A percentile compares a stretch with the other conserved stretches of the same genome.
These are phyloP conservation scores for Oryzias curvinotus DNA, from an alignment of 2,113 vertebrate genomes.

Conservation along the genomic window DNA sequence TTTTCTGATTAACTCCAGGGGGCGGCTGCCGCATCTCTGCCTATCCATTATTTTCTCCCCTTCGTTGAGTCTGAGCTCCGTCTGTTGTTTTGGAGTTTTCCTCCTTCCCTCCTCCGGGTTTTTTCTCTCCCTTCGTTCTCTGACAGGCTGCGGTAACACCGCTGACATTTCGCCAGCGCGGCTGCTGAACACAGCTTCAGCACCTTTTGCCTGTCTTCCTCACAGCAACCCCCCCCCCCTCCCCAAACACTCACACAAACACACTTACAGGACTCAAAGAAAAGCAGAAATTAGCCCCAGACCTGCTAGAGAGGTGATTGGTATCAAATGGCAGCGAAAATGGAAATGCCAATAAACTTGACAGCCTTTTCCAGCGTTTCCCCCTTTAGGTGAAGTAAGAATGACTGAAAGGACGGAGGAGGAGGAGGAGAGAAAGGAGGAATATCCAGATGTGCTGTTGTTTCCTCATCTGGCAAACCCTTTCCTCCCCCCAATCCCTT, in stretches of 20 bases:
- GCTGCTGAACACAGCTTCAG: constrained; percentile 60
- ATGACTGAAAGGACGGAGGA: constrained; percentile 75
- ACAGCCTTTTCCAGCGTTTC: constrained; percentile 67
- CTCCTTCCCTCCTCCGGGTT: background rate
- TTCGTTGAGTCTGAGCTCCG: constrained; percentile 9
- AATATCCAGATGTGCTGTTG: constrained; percentile 8
- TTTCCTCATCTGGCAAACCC: constrained; percentile 12
- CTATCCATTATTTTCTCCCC: constrained; percentile 27
- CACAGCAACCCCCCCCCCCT: background rate
- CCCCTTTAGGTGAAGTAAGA: constrained; percentile 60
- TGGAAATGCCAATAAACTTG: constrained; percentile 88
- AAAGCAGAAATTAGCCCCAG: constrained; percentile 78
- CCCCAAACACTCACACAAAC: constrained; percentile 5
- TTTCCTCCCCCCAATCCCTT: background rate
- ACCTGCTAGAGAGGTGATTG: constrained; percentile 80
- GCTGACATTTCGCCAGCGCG: constrained; percentile 67
- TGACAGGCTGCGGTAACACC: constrained; percentile 39
- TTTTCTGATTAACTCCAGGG: constrained; percentile 81
- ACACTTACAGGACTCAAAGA: constrained; percentile 58
- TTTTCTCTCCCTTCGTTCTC: constrained; percentile 9
- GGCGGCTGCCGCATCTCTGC: constrained; percentile 71
- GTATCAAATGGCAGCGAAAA: constrained; percentile 86
- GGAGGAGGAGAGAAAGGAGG: constrained; percentile 42
- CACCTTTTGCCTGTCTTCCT: constrained; percentile 50
- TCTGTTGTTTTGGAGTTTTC: constrained; percentile 5